phyloP scores from a whole-genome alignment of 2,797 vertebrate species.

The Helostoma temminkii region DNA sequence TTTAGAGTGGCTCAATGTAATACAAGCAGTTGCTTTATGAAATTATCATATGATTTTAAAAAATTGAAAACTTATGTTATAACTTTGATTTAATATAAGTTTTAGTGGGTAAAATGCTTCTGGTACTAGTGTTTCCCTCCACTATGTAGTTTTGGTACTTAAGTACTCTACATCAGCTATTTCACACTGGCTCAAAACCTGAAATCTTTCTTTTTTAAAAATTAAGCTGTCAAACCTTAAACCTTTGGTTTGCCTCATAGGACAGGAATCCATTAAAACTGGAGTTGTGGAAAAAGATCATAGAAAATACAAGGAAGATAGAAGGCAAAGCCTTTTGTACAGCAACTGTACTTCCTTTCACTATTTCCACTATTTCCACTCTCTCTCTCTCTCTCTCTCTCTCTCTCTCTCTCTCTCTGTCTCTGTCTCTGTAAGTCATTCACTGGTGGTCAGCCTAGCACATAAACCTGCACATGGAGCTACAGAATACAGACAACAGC shows the following conservation, averaged over 20 bases:
- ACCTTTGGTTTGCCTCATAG: constrained; percentile 1
- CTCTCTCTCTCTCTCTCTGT: not conserved
- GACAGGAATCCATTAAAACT: constrained; percentile 23
- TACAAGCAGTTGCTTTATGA: not conserved
- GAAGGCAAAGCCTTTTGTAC: not conserved
- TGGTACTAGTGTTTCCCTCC: not conserved
- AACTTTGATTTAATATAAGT: not conserved
- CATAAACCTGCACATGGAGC: constrained; percentile 24
- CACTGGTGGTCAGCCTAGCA: constrained; percentile 21
- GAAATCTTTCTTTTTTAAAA: constrained; percentile 4
- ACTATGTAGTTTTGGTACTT: not conserved
- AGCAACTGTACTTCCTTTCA: constrained; percentile 3
- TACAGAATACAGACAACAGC: constrained; percentile 6
- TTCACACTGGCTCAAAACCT: not conserved
- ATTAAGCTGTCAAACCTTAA: constrained; percentile 8
- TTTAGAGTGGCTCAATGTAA: not conserved
- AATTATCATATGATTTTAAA: not conserved
- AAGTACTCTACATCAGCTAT: not conserved
- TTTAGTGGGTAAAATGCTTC: not conserved
- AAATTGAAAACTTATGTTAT: too few species aligned
- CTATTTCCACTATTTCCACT: constrained; percentile 17
- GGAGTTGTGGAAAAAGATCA: constrained; percentile 14
- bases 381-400: not conserved
- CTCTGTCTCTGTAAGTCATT: not conserved
- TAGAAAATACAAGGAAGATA: constrained; percentile 10